Percentiles rank a stretch among this genome's conserved stretches.
Evolutionary conservation across 1,140 invertebrate genomes (phyloP).

Genomic region (Pemphigus obesinymphae): DNA sequence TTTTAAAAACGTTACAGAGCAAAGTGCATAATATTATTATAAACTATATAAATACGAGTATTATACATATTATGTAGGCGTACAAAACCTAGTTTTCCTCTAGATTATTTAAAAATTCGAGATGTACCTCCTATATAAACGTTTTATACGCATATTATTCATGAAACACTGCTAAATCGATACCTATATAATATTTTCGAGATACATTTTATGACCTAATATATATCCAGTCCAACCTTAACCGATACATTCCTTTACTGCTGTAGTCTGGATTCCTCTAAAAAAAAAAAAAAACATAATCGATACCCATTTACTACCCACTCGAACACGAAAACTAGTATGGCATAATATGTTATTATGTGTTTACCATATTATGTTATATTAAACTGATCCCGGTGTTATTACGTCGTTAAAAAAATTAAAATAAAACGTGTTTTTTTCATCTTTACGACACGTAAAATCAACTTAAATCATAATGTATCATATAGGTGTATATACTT

Average conservation of each 20-base stretch:
- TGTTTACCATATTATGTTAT: conserved; percentile 5
- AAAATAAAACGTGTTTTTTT: background rate
- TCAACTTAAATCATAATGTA: background rate
- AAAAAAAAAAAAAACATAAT: conserved; percentile 19
- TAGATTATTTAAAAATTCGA: no score
- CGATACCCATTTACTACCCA: conserved; percentile 10
- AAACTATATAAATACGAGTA: no score
- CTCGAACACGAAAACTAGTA: background rate
- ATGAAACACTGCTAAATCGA: no score
- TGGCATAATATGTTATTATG: conserved; percentile 10
- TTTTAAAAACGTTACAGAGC: no score
- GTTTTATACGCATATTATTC: no score
- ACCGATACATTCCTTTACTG: conserved; percentile 21
- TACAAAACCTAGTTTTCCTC: no score
- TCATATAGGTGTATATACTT: background rate
- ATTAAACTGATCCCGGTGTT: background rate
- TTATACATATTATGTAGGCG: no score
- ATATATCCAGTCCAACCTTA: background rate
- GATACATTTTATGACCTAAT: no score
- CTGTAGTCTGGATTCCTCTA: background rate
- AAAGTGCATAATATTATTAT: no score
- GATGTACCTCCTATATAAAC: no score
- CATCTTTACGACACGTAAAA: background rate
- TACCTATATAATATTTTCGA: no score
- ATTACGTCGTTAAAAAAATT: background rate